Percentiles rank a stretch among this genome's conserved stretches.
These are phyloP conservation scores for Oreochromis grahami DNA, from an alignment of 2,797 vertebrate species.

Conservation along the genomic window DNA sequence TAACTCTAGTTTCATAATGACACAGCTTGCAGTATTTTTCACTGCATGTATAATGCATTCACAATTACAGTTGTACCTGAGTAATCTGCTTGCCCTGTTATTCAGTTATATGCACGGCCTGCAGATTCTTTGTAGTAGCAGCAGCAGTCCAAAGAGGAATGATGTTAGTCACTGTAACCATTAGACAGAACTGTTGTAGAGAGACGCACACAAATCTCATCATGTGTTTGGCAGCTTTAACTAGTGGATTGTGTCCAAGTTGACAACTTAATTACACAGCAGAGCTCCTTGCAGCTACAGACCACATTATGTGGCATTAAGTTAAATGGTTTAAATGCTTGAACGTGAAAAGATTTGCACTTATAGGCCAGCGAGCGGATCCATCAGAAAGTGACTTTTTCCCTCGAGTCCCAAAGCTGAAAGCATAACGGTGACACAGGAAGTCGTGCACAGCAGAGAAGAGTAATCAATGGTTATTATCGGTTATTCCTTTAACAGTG, in stretches of 20 bases:
- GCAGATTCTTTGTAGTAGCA: constrained; percentile 1
- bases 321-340: not conserved
- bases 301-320: not conserved
- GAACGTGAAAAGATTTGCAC: not conserved
- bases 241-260: not conserved
- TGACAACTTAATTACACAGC: not conserved
- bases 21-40: not conserved
- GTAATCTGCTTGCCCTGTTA: constrained; percentile 28
- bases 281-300: not conserved
- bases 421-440: not conserved
- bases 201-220: not conserved
- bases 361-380: not conserved
- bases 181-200: not conserved
- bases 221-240: not conserved
- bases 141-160: not conserved
- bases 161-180: not conserved
- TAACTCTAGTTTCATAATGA: constrained; percentile 6
- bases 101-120: constrained; percentile 24
- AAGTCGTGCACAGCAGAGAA: not conserved
- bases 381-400: not conserved
- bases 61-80: constrained; percentile 1
- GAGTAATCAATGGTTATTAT: not conserved
- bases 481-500: constrained; percentile 10
- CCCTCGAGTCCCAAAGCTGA: not conserved
- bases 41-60: not conserved